Evolutionary conservation across 2,113 vertebrate species (phyloP), one percentile per base, ranked within the genome.

Genomic region (Daubentonia madagascariensis): DNA sequence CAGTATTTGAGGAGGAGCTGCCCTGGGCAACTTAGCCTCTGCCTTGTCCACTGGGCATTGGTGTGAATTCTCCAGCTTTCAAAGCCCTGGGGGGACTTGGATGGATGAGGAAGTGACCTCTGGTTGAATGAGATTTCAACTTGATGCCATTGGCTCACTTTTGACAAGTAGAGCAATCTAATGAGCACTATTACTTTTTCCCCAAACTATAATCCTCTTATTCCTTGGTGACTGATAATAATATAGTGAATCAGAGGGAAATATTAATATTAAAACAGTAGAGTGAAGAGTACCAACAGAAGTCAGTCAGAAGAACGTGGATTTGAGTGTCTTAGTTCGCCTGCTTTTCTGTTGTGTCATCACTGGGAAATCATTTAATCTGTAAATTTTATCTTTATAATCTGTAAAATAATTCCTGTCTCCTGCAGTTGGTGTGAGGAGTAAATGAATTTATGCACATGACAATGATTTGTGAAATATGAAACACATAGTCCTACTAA

Each of bases 351-450:
- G 4, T 89, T 89, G 35, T 35, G 61, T 73, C 72, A 48, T 17
- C 5, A 25, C 13, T 45, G 63, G 48, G 11, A 75, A 86, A 32
- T 80, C 17, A 72, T 48, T 54, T 70, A 28, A 59, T 83, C 61
- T 50, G 2, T 48, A 57, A 67, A 16, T 89, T 89, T 91, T 76
- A 81, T 28, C 67, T 90, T 72, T 80, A 32, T 88, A 17, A 48
- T 40, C 43, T 75, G 30, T 63, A 93, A 92, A 96, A 63, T 59
- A 79, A 89, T 91, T 87, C 32, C 67, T 95, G 5, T 88, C 25
- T 76, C 37, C 50, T 72, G n/a, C 43, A 83, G 6, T 22, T 85
- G 37, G 20, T 91, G 8, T 85, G 40, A 95, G 23, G 20, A 59
- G 28, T 68, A 92, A 84, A 85, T 72, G 30, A 52, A 70, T 78